Evolutionary conservation across 2,888 invertebrate genomes (phyloP).

Genomic region (Heliconius erato): DNA sequence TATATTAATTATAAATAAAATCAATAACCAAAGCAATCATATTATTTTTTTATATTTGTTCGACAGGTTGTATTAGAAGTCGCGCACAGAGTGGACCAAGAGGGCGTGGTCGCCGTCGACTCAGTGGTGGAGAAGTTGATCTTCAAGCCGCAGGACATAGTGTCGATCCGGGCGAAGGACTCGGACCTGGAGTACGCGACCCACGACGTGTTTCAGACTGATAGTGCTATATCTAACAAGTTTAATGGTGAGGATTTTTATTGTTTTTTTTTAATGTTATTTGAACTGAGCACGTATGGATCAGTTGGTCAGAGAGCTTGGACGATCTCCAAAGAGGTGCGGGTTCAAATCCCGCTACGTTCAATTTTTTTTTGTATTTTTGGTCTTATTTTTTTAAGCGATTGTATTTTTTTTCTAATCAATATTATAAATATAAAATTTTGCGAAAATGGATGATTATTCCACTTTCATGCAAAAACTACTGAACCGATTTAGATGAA

Average conservation of each 20-base stretch:
- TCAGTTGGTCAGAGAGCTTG: no score
- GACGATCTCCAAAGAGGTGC: no score
- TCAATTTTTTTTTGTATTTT: no score
- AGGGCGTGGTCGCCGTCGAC: conserved; percentile 88
- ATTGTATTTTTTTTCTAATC: no score
- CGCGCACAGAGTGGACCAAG: conserved; percentile 92
- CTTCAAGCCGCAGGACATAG: conserved; percentile 93
- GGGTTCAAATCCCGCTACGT: no score
- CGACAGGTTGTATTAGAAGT: conserved; percentile 91
- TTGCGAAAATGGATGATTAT: no score
- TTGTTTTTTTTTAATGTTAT: no score
- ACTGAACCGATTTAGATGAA: no score
- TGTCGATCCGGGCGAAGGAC: conserved; percentile 92
- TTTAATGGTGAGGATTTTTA: conserved; percentile 88
- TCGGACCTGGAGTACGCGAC: conserved; percentile 96
- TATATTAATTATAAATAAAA: not conserved
- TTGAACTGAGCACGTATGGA: no score
- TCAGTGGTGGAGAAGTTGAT: conserved; percentile 92
- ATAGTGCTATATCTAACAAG: conserved; percentile 92
- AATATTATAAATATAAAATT: no score
- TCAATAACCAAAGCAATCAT: conserved; percentile 2
- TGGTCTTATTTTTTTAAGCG: no score
- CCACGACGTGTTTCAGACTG: conserved; percentile 95
- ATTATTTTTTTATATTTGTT: not conserved
- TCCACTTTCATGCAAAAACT: no score